A percentile compares a stretch with the other conserved stretches of the same genome.
These are phyloP conservation scores for Fabriciana adippe DNA, from an alignment of 2,888 invertebrate genomes.

Conservation along the genomic window DNA sequence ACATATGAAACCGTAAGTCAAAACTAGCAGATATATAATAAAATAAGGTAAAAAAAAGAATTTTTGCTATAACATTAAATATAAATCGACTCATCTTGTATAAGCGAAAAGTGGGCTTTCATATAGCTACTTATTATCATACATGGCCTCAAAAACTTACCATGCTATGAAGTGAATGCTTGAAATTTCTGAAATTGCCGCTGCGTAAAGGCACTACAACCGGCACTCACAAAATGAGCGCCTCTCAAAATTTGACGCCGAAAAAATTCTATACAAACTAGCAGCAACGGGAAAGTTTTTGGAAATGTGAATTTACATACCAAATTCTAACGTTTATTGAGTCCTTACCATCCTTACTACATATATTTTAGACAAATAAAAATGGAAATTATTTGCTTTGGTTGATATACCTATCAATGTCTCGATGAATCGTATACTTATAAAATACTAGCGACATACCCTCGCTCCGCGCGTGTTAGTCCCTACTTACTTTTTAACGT, in stretches of 20 bases:
- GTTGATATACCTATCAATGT: no score
- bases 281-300: background rate
- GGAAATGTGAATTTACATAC: background rate
- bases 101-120: background rate
- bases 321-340: no score
- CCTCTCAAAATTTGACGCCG: slow-evolving; percentile 17
- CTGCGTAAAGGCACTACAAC: slow-evolving; percentile 10
- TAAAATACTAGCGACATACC: no score
- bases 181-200: slow-evolving; percentile 8
- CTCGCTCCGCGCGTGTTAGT: no score
- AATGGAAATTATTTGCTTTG: no score
- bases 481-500: no score
- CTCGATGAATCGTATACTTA: no score
- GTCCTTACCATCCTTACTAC: no score
- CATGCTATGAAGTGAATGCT: background rate
- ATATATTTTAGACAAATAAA: no score
- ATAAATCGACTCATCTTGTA: background rate
- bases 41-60: no score
- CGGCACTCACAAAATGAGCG: slow-evolving; percentile 12
- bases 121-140: background rate
- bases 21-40: no score
- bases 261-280: slow-evolving; percentile 5
- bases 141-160: slow-evolving; percentile 6
- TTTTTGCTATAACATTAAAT: background rate
- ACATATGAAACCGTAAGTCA: no score